phyloP scores from a whole-genome alignment of 2,113 vertebrate genomes.

The Cromileptes altivelis region DNA sequence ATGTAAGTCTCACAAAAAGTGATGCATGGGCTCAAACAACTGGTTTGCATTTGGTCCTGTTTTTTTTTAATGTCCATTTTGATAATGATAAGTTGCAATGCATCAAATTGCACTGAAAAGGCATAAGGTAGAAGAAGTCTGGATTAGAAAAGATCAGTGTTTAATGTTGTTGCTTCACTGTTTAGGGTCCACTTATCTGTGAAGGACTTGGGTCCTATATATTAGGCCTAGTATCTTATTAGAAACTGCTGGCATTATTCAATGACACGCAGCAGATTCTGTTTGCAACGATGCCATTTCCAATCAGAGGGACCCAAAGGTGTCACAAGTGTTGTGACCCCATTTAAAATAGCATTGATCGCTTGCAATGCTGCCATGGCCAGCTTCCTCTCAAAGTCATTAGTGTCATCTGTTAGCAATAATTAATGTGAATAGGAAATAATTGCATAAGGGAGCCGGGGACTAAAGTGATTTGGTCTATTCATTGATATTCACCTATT shows the following conservation, averaged over 20 bases:
- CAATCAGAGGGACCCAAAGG: constrained; percentile 53
- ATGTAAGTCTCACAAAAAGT: neutral
- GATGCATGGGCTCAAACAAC: neutral
- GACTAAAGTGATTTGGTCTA: constrained; percentile 85
- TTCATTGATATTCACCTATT: constrained; percentile 92
- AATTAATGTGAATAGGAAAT: constrained; percentile 96
- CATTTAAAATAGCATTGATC: constrained; percentile 84
- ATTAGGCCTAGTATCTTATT: neutral
- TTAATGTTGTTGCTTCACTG: neutral
- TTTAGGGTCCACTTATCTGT: neutral
- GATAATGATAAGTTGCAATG: too few relatives aligned
- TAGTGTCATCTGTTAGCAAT: constrained; percentile 95
- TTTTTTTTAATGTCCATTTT: neutral
- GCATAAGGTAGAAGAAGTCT: neutral
- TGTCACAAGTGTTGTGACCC: constrained; percentile 80
- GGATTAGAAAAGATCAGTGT: neutral
- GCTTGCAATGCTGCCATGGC: constrained; percentile 80
- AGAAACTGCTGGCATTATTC: constrained; percentile 4
- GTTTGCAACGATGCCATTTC: constrained; percentile 38
- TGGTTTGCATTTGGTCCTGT: neutral
- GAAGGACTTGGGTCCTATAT: neutral
- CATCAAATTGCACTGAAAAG: neutral
- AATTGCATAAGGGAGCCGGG: constrained; percentile 93
- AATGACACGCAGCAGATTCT: neutral
- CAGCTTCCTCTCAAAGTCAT: constrained; percentile 93